Base-by-base conservation (phyloP, 2,888 invertebrate genomes). In the Himalopsyche tibetana region DNA sequence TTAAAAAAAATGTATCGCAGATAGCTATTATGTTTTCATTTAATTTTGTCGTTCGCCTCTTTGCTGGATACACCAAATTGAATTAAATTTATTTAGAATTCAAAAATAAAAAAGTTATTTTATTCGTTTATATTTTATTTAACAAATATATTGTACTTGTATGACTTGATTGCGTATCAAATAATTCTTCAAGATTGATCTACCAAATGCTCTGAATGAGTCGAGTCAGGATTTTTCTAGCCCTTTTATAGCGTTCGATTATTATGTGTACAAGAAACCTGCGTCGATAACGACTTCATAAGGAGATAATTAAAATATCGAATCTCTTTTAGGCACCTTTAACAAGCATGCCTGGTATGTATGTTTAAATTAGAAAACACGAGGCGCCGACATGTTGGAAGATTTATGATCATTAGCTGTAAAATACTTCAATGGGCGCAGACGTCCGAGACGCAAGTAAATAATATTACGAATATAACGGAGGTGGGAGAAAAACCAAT, bases 361-460 rank as follows among this genome's bases (percentile, higher is more conserved):
- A 40, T 84, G 84, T 82, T 86, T 82, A 85, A 82, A 88, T 88
- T 86, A 83, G 88, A 82, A 81, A 82, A 87, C 85, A 87, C 81
- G 84, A 85, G 87, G 87, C 84, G 87, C 87, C 87, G 85, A 87
- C 87, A 82, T 84, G 74, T 19, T 40, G 19, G 36, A 82, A 87
- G 87, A 87, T 87, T 87, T 87, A 87, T 87, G 87, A 55, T 79
- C 87, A 87, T 87, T 87, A 87, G 85, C 55, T 85, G 82, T 79
- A 85, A 85, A 82, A 85, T 82, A 82, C 82, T 15, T 84, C 42
- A 55, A 81, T 56, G 82, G 82, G n/a, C 45, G 45, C 74, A 74
- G 74, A 74, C 74, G 63, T 74, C 74, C 74, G 74, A 74, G 74
- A 74, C 38, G 28, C 74, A 36, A 74, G 74, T 74, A 74, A 74